Percentiles rank a stretch among this genome's conserved stretches.
Conservation (phyloP, 2,888 invertebrate species). For the Lithophane semibrunnea region DNA sequence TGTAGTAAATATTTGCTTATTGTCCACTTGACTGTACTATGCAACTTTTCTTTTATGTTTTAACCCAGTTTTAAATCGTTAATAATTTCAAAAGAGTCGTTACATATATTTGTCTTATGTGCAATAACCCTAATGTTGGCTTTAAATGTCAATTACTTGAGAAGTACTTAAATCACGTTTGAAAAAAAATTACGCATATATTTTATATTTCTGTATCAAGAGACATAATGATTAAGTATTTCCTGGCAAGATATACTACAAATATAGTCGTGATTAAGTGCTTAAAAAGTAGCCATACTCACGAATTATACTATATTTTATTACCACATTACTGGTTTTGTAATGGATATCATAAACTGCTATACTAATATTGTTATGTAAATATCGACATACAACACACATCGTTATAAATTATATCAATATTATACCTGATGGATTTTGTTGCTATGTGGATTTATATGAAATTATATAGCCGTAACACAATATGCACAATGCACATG, state of each 20-base stretch:
- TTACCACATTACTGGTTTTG: constrained; percentile 22
- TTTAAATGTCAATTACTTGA: background rate
- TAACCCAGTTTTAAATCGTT: constrained; percentile 52
- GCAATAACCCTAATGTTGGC: constrained; percentile 34
- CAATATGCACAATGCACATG: background rate
- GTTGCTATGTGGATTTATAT: background rate
- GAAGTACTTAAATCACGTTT: background rate
- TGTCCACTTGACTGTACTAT: constrained; percentile 6
- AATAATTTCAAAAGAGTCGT: constrained; percentile 55
- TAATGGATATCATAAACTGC: constrained; percentile 9
- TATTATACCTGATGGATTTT: background rate
- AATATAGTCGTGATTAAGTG: constrained; percentile 11
- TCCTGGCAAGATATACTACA: constrained; percentile 20
- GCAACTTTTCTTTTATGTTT: constrained; percentile 42
- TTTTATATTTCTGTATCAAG: constrained; percentile 5
- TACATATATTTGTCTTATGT: constrained; percentile 38
- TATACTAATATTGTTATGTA: constrained; percentile 33
- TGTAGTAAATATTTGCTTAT: constrained; percentile 25
- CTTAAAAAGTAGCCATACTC: constrained; percentile 6
- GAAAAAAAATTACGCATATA: background rate
- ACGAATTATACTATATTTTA: constrained; percentile 6
- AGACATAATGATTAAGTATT: constrained; percentile 14
- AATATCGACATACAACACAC: constrained; percentile 4
- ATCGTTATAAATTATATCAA: background rate
- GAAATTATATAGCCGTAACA: constrained; percentile 8